Conservation (phyloP, 2,797 vertebrate genomes). For the Mallotus villosus region DNA sequence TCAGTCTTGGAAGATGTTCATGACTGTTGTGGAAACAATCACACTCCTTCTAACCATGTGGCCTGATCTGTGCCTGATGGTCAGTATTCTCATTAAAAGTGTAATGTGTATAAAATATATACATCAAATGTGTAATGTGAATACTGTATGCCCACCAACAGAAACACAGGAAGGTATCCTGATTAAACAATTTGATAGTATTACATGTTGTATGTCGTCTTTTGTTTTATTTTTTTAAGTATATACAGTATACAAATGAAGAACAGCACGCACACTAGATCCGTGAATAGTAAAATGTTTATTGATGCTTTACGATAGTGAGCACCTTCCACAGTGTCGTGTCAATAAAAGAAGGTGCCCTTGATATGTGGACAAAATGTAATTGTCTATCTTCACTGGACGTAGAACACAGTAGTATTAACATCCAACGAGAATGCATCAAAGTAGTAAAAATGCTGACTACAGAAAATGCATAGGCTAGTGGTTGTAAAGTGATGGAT, state of each 20-base stretch:
- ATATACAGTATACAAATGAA: neutral
- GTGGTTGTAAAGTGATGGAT: slow-evolving; percentile 32
- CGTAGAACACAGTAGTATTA: slow-evolving; percentile 19
- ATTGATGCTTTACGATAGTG: slow-evolving; percentile 58
- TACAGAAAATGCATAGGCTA: slow-evolving; percentile 44
- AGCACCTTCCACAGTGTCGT: slow-evolving; percentile 46
- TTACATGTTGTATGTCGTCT: neutral
- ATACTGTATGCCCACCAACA: slow-evolving; percentile 9
- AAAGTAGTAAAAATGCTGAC: slow-evolving; percentile 45
- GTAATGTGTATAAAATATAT: no score
- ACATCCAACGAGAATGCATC: slow-evolving; percentile 30
- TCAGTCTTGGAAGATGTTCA: neutral
- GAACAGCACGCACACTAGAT: neutral
- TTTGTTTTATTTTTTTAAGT: no score
- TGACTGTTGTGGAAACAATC: neutral
- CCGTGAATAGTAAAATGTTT: slow-evolving; percentile 54
- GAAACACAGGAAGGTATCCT: slow-evolving; percentile 17
- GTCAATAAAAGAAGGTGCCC: slow-evolving; percentile 51
- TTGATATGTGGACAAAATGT: slow-evolving; percentile 35
- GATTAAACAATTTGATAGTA: slow-evolving; percentile 37
- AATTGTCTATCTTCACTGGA: slow-evolving; percentile 19
- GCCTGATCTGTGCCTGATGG: slow-evolving; percentile 1
- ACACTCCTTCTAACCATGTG: slow-evolving; percentile 31
- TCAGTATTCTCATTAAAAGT: slow-evolving; percentile 6
- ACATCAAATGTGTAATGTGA: slow-evolving; percentile 1